Conservation (phyloP, 2,113 vertebrate genomes). For the Ctenodactylus gundi region DNA sequence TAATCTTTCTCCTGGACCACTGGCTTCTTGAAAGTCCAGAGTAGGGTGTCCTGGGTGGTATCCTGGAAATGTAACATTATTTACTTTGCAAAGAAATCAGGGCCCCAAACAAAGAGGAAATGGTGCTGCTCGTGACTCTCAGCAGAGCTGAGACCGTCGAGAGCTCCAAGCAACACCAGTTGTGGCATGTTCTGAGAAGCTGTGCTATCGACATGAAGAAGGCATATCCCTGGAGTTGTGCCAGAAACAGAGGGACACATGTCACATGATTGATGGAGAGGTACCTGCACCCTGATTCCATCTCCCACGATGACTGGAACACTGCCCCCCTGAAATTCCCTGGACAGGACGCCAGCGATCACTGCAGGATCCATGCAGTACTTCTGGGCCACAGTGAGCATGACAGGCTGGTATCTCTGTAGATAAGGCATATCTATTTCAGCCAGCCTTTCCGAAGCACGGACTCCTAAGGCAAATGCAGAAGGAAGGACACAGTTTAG, state of each 20-base stretch:
- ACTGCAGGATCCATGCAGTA: conserved; percentile 84
- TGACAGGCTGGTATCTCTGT: conserved; percentile 72
- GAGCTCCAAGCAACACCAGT: not conserved
- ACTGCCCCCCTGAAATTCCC: conserved; percentile 80
- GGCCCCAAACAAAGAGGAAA: not conserved
- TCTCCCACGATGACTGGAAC: conserved; percentile 75
- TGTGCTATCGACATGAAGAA: not conserved
- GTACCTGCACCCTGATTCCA: conserved; percentile 85
- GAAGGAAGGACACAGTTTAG: not conserved
- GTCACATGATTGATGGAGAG: not conserved
- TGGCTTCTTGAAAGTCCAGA: not conserved
- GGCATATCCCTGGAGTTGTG: not conserved
- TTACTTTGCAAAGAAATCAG: not conserved
- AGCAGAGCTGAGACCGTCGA: not conserved
- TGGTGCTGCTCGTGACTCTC: not conserved
- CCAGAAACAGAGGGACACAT: fast-evolving
- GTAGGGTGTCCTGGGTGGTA: not conserved
- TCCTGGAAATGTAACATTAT: not conserved
- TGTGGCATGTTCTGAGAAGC: not conserved
- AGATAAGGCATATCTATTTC: conserved; percentile 79
- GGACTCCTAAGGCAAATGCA: conserved; percentile 66
- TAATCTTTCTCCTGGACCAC: not conserved
- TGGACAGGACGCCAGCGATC: conserved; percentile 85
- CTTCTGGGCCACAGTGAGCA: conserved; percentile 79
- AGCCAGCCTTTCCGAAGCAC: conserved; percentile 77